Evolutionary conservation across 37 sponge, comb jelly and placozoan species (phyloP).

Genomic region (Diacarnus erythraeanus): DNA sequence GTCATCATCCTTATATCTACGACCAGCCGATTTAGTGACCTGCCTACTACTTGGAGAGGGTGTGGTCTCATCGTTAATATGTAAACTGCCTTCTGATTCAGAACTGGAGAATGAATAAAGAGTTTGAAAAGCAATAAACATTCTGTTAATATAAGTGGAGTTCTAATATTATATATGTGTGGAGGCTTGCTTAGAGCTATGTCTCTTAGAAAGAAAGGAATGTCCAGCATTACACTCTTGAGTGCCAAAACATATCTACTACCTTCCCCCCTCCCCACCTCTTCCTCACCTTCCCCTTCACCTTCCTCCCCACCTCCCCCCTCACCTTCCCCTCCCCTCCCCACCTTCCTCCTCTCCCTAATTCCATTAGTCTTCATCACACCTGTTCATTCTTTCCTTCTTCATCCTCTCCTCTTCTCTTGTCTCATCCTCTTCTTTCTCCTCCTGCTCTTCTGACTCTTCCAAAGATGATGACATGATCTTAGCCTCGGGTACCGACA

Average conservation of each 20-base stretch:
- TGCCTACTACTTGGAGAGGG: background rate
- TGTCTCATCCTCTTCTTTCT: background rate
- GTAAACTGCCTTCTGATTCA: background rate
- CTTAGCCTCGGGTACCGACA: background rate
- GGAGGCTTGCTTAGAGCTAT: too few species aligned
- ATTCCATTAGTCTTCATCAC: background rate
- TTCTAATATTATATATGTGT: too few species aligned
- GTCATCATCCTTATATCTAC: background rate
- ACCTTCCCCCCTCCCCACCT: too few species aligned
- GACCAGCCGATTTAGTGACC: background rate
- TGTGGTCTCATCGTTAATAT: constrained; percentile 3
- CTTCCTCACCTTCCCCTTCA: too few species aligned
- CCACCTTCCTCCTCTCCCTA: too few species aligned
- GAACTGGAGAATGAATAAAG: constrained; percentile 4
- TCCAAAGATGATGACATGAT: background rate
- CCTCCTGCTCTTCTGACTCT: constrained; percentile 8
- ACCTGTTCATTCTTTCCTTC: background rate
- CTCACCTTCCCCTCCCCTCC: too few species aligned
- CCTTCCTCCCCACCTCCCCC: too few species aligned
- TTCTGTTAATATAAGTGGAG: too few species aligned
- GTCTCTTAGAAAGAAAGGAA: too few species aligned
- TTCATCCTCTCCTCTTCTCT: background rate
- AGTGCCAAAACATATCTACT: too few species aligned
- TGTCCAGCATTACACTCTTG: too few species aligned
- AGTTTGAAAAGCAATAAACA: too few species aligned